Base-by-base conservation (phyloP, 2,888 invertebrate species). In the Parnassius glacialis region DNA sequence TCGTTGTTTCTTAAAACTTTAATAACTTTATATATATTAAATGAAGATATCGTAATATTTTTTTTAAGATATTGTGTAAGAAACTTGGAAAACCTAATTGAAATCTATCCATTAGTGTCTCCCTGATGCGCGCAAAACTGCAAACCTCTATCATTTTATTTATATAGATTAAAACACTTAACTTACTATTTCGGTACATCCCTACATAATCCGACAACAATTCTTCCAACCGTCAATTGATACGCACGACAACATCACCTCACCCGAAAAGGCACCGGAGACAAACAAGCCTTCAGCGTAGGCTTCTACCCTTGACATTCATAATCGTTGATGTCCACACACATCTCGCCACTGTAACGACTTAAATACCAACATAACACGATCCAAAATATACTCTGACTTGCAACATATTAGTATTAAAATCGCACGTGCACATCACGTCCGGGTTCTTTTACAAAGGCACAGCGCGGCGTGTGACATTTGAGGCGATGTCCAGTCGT, bases 261-360 rank as follows among this genome's bases (percentile, higher is more conserved):
- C 45, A 45, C n/a, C 45, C n/a, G 34, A 12, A 11, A 12, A 45
- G 45, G n/a, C 11, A 43, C 43, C 45, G 57, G 57, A 44, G 57
- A 61, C 56, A 57, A 61, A 52, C 61, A 20, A 45, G 43, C 57
- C n/a, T 11, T 9, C 2, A 51, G 57, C 50, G 12, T 9, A 11
- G 11, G 20, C 58, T 72, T 59, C 72, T 79, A 78, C 78, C 81
- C 85, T 85, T 85, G 85, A 83, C 85, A 85, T 85, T 84, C 80
- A 80, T 75, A 85, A 84, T 84, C 80, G 80, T 75, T 72, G 69
- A 73, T 66, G 70, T 55, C 63, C 65, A 20, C 52, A 54, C 43
- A 61, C 43, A 13, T 7, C 34, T 34, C 64, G 66, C 61, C 62
- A 66, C 52, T 63, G 55, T 63, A 78, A 67, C 62, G 65, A 25